phyloP scores from a whole-genome alignment of 2,888 invertebrate genomes.

The Apomyelois bistriatella region DNA sequence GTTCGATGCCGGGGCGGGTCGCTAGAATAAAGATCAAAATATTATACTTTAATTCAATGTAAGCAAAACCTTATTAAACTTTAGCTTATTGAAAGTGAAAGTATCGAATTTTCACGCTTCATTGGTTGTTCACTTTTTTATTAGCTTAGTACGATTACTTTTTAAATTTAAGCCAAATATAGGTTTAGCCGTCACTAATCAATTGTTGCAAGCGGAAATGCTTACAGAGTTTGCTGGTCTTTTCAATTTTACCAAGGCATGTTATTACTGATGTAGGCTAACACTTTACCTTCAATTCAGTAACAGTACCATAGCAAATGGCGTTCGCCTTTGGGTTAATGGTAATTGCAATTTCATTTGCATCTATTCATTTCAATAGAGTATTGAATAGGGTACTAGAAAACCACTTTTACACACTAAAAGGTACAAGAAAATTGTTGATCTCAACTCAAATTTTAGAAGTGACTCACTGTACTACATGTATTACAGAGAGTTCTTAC shows the following conservation, averaged over 20 bases:
- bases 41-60: neutral
- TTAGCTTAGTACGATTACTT: constrained; percentile 27
- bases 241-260: neutral
- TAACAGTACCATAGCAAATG: constrained; percentile 18
- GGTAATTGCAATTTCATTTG: neutral
- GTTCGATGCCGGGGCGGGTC: too few relatives aligned
- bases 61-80: neutral
- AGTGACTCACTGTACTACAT: neutral
- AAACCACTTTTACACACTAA: neutral
- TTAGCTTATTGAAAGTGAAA: constrained; percentile 55
- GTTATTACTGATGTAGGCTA: neutral
- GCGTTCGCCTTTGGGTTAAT: constrained; percentile 3
- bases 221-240: constrained; percentile 21
- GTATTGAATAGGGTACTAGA: neutral
- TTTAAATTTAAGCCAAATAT: constrained; percentile 41
- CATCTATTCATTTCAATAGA: neutral
- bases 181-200: constrained; percentile 45
- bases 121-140: constrained; percentile 28
- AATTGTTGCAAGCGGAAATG: constrained; percentile 28
- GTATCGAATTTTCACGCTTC: constrained; percentile 40
- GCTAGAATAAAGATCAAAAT: too few relatives aligned
- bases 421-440: neutral
- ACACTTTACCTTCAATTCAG: constrained; percentile 1
- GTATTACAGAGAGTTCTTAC: too few relatives aligned
- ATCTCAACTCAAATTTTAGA: neutral